Percentiles rank a stretch among this genome's conserved stretches.
Evolutionary conservation across 2,113 vertebrate genomes (phyloP).

Genomic region (Rattus rattus): DNA sequence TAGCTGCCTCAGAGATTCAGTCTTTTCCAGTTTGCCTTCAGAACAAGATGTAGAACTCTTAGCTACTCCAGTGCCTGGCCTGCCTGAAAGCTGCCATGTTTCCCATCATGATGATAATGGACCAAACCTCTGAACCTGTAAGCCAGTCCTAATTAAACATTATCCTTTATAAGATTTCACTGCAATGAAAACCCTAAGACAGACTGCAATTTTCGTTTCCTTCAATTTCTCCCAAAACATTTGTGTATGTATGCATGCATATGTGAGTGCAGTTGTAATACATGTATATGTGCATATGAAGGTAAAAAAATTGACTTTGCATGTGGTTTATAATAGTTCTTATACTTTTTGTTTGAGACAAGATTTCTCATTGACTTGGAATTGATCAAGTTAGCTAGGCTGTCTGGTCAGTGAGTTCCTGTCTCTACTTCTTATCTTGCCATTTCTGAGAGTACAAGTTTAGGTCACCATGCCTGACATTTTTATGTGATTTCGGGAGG

Average conservation of each 20-base stretch:
- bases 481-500: not conserved
- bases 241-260: not conserved
- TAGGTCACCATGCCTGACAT: not conserved
- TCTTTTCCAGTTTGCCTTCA: too few relatives aligned
- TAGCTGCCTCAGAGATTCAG: too few relatives aligned
- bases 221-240: not conserved
- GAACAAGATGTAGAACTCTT: too few relatives aligned
- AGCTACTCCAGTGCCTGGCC: too few relatives aligned
- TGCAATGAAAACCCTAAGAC: too few relatives aligned
- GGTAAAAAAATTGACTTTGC: not conserved
- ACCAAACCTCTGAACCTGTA: too few relatives aligned
- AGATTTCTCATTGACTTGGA: not conserved
- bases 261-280: not conserved
- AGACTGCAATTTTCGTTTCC: not conserved
- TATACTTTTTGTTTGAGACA: not conserved
- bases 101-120: too few relatives aligned
- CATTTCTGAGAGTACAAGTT: too few relatives aligned
- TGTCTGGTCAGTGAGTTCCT: not conserved
- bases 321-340: not conserved
- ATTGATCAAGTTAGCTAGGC: not conserved
- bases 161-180: too few relatives aligned
- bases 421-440: not conserved
- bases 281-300: not conserved
- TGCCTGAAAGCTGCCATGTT: too few relatives aligned
- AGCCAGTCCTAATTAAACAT: too few relatives aligned